Evolutionary conservation across 2,113 vertebrate genomes (phyloP).

Genomic region (Pachyramphus minor): DNA sequence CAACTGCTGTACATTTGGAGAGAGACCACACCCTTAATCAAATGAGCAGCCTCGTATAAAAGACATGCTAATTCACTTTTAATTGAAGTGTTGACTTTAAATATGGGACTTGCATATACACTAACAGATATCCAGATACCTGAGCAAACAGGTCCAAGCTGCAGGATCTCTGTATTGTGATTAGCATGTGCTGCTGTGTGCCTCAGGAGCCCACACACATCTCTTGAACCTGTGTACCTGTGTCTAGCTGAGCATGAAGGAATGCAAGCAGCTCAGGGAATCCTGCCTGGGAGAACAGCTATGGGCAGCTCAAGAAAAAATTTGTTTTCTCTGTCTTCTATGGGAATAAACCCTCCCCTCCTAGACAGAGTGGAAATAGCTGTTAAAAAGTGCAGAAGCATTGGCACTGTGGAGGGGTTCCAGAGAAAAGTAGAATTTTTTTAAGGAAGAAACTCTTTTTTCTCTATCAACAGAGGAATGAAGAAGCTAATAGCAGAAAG

Average conservation of each 20-base stretch:
- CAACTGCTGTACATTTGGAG: background rate
- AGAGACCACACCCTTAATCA: background rate
- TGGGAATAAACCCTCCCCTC: background rate
- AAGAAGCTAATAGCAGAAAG: background rate
- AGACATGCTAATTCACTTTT: background rate
- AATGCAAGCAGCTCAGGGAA: background rate
- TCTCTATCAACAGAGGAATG: background rate
- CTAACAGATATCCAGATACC: background rate
- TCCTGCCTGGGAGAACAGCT: background rate
- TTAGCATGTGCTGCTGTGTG: background rate
- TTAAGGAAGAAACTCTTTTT: background rate
- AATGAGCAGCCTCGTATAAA: background rate
- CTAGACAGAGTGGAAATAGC: background rate
- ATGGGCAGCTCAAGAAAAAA: background rate
- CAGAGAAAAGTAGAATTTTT: background rate
- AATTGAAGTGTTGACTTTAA: background rate
- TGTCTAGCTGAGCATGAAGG: background rate
- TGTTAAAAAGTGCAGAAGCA: background rate
- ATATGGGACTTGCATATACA: background rate
- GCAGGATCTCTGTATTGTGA: background rate
- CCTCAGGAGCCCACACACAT: background rate
- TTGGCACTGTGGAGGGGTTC: background rate
- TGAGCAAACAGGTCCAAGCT: background rate
- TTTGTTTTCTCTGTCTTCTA: background rate
- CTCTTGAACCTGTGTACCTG: rapidly evolving